Percentiles rank a stretch among this genome's conserved stretches.
These are phyloP conservation scores for Drosophila paracracens DNA, from an alignment of 2,888 invertebrate genomes.

Conservation along the genomic window DNA sequence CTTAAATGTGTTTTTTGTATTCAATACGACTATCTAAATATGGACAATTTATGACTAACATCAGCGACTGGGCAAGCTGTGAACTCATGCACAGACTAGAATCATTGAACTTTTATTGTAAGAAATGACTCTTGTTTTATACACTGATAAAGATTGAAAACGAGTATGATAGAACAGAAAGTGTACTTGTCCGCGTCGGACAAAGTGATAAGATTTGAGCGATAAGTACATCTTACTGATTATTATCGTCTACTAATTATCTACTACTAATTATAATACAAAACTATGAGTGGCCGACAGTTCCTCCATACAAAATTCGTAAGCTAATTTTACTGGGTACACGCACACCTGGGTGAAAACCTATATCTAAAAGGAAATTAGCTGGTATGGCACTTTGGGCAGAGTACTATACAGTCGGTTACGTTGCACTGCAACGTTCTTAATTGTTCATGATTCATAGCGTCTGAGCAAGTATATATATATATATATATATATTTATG, in stretches of 20 bases:
- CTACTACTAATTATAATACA: not conserved
- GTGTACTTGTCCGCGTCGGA: not conserved
- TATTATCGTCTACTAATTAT: not conserved
- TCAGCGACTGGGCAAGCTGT: conserved; percentile 38
- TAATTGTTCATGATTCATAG: conserved; percentile 39
- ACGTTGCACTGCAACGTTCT: not conserved
- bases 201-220: not conserved
- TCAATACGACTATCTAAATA: conserved; percentile 40
- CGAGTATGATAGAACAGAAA: not conserved
- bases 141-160: not conserved
- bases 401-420: not conserved
- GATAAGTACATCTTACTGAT: not conserved
- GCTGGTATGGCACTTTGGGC: not conserved
- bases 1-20: not conserved
- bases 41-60: conserved; percentile 60
- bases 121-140: conserved; percentile 24
- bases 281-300: not conserved
- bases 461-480: conserved; percentile 16
- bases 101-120: conserved; percentile 70
- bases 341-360: not conserved
- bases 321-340: not conserved
- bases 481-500: conserved; percentile 8
- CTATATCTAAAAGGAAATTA: not conserved
- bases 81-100: conserved; percentile 54
- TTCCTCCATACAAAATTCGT: not conserved